Evolutionary conservation across 2,888 invertebrate species (phyloP).

Genomic region (Cerastis leucographa): DNA sequence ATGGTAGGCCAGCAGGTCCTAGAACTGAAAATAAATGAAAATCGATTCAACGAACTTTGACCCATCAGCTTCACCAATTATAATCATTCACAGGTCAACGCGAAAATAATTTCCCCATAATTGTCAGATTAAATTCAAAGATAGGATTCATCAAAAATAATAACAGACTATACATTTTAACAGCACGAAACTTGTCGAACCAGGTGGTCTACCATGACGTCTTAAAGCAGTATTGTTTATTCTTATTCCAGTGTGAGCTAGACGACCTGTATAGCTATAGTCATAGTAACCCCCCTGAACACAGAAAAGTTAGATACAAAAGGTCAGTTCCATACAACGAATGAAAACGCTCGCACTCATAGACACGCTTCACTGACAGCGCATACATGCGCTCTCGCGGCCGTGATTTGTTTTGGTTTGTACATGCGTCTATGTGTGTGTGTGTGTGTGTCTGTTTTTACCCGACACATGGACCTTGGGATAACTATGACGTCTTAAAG

Average conservation of each 20-base stretch:
- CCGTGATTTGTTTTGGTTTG: not conserved
- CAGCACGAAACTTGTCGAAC: constrained; percentile 37
- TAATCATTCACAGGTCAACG: constrained; percentile 16
- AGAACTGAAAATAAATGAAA: not conserved
- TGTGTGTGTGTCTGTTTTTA: not conserved
- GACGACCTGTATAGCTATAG: too few species aligned
- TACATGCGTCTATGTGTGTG: not conserved
- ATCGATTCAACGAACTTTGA: constrained; percentile 7
- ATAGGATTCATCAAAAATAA: constrained; percentile 56
- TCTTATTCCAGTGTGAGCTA: too few species aligned
- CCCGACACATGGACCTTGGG: not conserved
- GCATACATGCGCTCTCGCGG: not conserved
- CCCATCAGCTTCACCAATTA: not conserved
- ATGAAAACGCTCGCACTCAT: not conserved
- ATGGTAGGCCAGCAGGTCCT: not conserved
- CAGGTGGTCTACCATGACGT: too few species aligned
- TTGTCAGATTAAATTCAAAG: constrained; percentile 42
- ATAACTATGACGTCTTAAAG: too few species aligned
- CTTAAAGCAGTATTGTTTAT: too few species aligned
- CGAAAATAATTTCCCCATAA: constrained; percentile 38
- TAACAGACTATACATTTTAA: constrained; percentile 51
- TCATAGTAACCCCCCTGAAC: too few species aligned
- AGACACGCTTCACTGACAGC: not conserved
- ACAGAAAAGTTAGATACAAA: not conserved
- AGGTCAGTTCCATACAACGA: not conserved